Evolutionary conservation across 2,797 vertebrate genomes (phyloP), one percentile per base, ranked within the genome.

Genomic region (Acrocephalus scirpaceus): DNA sequence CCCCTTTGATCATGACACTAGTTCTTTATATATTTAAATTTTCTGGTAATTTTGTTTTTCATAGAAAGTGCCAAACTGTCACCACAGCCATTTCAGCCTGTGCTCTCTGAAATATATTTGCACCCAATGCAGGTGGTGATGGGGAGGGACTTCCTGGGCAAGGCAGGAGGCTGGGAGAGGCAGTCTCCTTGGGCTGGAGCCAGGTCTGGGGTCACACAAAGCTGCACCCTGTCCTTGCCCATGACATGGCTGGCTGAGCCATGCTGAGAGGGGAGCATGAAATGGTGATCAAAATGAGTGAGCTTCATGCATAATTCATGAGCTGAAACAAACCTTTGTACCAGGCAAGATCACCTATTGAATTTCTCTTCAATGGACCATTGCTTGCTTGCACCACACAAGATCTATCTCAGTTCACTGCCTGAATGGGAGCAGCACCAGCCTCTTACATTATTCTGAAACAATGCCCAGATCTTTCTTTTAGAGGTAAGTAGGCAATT

Each of bases 361-460:
- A 95, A 94, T 90, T 95, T 54, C 61, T 53, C 82, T 66, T 96
- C 86, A 96, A 83, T 91, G 89, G 71, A 57, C 57, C 22, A 10
- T 27, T 83, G 75, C 65, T 64, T 2, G 4, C 40, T 78, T 90
- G 38, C 17, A 25, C 44, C 54, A 61, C 1, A 3, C 69, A 69
- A 87, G 92, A 92, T 86, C 86, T 38, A 51, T 95, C 89, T 80
- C 69, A 60, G 78, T 93, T 47, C 57, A 20, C 6, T 27, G 61
- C 53, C 60, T 92, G 75, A 92, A 95, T 65, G 66, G 65, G 45
- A 80, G 53, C 78, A 80, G 50, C 56, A 91, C 78, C 75, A 74
- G 79, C 18, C 48, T 66, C 81, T 67, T 8, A 58, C 50, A 64
- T 88, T 95, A 87, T 91, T 83, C 81, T 45, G 69, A 92, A 95